Base-by-base conservation (phyloP, 2,797 vertebrate genomes). In the Hippopotamyrus pictus region DNA sequence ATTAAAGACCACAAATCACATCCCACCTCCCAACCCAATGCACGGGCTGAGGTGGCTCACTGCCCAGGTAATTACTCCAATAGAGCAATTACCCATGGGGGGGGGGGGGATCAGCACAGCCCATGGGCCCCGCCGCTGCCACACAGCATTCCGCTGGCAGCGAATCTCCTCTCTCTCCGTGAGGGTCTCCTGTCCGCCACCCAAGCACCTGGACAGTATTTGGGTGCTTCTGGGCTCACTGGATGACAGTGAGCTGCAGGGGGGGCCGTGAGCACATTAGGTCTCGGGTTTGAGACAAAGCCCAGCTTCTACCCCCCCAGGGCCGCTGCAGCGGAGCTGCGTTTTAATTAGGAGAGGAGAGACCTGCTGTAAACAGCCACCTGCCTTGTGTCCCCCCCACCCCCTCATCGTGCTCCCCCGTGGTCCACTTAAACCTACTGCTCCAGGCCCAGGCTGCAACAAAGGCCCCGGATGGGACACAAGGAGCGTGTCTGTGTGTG, bases 351-450 rank as follows among this genome's bases (percentile, higher is more conserved):
- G 92, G 94, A 95, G 94, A 95, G 94, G 92, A 94, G 94, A 95
- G 95, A 96, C 96, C 95, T 95, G 95, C 95, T 95, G 95, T 94
- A 96, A 96, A 92, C 92, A 94, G 92, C 94, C 96, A 97, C 96
- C 96, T 96, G 96, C 95, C 94, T 92, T 91, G 92, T 91, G 92
- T 86, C 90, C 92, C 90, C 88, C 92, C 90, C 9, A 93, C 14
- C 53, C 53, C 53, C 53, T 17, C 92, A 93, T 53, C 92, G 94
- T 95, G 91, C 94, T 96, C 96, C 96, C 96, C 94, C 94, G 95
- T 96, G 96, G 95, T 93, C 96, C 95, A 96, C 96, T 96, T 96
- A 96, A 96, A 94, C 91, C 93, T 94, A 93, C 93, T 95, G 94
- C 95, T 95, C 95, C 93, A 93, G 94, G 93, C 93, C 93, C 94